These are phyloP conservation scores for Amniataba percoides DNA, from an alignment of 2,797 vertebrate genomes.

Conservation along the genomic window DNA sequence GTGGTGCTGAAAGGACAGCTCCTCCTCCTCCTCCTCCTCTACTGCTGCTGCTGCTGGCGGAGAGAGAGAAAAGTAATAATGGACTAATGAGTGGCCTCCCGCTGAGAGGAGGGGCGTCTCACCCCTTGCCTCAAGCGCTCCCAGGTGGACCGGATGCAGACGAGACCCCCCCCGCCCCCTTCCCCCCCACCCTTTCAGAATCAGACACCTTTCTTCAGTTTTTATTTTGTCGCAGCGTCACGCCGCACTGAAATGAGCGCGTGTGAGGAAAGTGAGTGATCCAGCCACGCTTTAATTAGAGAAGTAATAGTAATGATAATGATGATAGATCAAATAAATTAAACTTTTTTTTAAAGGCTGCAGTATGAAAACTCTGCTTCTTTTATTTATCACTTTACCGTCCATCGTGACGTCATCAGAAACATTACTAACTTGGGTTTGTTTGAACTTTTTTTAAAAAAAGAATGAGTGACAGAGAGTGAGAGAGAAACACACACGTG, in stretches of 20 bases:
- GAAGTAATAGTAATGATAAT: background rate
- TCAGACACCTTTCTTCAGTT: background rate
- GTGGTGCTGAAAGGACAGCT: conserved; percentile 86
- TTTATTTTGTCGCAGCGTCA: background rate
- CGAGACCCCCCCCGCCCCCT: conserved; percentile 17
- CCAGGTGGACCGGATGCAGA: conserved; percentile 42
- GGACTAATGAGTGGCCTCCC: conserved; percentile 61
- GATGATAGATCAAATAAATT: background rate
- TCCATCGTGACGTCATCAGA: background rate
- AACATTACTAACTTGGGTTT: background rate
- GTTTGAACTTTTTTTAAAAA: background rate
- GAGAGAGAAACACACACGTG: no score
- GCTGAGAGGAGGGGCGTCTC: conserved; percentile 45
- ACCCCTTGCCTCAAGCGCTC: conserved; percentile 34
- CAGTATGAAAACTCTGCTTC: background rate
- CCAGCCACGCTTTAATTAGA: background rate
- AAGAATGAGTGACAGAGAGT: no score
- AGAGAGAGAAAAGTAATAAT: conserved; percentile 62
- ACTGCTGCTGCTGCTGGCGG: conserved; percentile 44
- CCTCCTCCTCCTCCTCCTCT: conserved; percentile 70
- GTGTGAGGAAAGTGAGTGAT: background rate
- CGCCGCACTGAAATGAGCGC: no score
- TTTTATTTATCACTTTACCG: background rate
- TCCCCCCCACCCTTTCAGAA: no score
- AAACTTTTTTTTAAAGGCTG: background rate